Evolutionary conservation across 2,113 vertebrate genomes (phyloP).

Genomic region (Chlorodrepanis virens): DNA sequence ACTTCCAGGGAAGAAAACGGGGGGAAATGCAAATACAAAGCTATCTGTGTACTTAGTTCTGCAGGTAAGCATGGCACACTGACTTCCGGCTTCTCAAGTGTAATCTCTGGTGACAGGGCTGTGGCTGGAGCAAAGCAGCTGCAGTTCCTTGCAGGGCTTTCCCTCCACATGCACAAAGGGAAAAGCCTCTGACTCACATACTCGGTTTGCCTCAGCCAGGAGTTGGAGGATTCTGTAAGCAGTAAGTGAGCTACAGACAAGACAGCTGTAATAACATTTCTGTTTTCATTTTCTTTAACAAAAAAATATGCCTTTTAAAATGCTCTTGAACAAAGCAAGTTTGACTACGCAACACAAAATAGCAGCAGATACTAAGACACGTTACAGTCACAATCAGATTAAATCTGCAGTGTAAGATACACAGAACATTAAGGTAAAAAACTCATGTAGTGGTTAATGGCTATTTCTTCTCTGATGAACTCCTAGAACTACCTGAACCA

Average conservation of each 20-base stretch:
- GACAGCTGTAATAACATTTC: not conserved
- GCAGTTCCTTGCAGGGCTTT: not conserved
- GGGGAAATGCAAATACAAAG: not conserved
- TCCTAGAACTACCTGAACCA: not conserved
- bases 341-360: not conserved
- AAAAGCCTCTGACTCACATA: not conserved
- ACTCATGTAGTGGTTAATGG: not conserved
- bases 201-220: not conserved
- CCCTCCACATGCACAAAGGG: not conserved
- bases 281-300: slow-evolving; percentile 25
- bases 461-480: not conserved
- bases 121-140: not conserved
- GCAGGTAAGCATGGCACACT: not conserved
- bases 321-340: not conserved
- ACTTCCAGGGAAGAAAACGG: not conserved
- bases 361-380: not conserved
- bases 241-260: not conserved
- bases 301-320: not conserved
- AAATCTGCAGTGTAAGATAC: not conserved
- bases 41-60: not conserved
- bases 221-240: not conserved
- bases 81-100: not conserved
- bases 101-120: not conserved
- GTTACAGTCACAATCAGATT: not conserved
- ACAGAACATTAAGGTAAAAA: not conserved